Base-by-base conservation (phyloP, 1,140 invertebrate species). In the Thalassaphorura encarpata region DNA sequence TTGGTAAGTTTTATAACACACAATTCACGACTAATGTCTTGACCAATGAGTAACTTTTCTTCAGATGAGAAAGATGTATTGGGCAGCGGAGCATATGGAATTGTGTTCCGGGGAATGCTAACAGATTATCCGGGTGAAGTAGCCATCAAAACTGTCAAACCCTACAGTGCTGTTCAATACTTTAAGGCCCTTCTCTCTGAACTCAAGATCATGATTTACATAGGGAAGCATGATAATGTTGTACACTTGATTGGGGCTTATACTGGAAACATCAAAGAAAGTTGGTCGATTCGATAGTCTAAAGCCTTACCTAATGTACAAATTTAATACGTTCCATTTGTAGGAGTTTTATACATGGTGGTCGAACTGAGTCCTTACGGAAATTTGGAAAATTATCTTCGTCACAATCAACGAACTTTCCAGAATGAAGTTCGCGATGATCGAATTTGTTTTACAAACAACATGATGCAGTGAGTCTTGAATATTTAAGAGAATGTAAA, bases 121-220 rank as follows among this genome's bases (percentile, higher is more conserved):
- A 11, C 31, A 18, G 33, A 27, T 24, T 51, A 36, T 29, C 29
- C 27, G 16, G 33, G 21, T 19, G 48, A 51, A 13, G 67, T 73
- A 24, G 66, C 68, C 3, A 63, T 70, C 36, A 71, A 70, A 55
- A 69, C 66, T 54, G 60, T 66, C 16, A 69, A 68, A 52, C 64
- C 54, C 18, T 28, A 62, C 40, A 54, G 58, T 33, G 84, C 88
- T 67, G 76, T 77, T 13, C 77, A 80, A 28, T 80, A 82, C 50
- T 54, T 54, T 27, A 54, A 54, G 26, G 26, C 52, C 26, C 26
- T 54, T 3, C 41, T 54, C 11, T 40, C 52, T n/a, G 52, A 54
- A 21, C 41, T 54, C 3, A 54, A 54, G 21, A 31, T 54, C 24
- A 54, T 54, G 52, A 40, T 40, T 28, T 54, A 31, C 23, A 6